A percentile compares a stretch with the other conserved stretches of the same genome.
Evolutionary conservation across 2,797 vertebrate species (phyloP).

Genomic region (Protonibea diacanthus): DNA sequence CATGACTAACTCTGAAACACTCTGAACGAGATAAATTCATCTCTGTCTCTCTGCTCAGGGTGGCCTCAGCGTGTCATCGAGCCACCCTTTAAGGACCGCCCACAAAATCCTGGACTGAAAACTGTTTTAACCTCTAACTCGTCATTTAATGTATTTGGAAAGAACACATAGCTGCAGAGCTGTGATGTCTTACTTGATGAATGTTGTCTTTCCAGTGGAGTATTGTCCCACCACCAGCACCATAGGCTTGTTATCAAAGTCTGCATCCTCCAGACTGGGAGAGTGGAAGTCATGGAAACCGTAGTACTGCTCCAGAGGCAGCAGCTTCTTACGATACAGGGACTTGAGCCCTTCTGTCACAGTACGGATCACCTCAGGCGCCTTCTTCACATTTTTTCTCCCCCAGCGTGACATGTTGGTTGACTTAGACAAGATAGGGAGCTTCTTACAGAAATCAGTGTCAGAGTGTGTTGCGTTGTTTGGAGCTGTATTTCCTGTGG

Average conservation of each 20-base stretch:
- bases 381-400: conserved; percentile 89
- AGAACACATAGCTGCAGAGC: background rate
- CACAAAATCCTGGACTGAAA: no score
- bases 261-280: conserved; percentile 90
- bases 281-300: conserved; percentile 95
- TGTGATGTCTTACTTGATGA: conserved; percentile 88
- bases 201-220: conserved; percentile 95
- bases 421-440: conserved; percentile 17
- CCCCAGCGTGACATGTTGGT: conserved; percentile 94
- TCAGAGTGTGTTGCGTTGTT: conserved; percentile 32
- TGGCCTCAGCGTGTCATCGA: no score
- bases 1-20: no score
- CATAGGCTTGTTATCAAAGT: conserved; percentile 97
- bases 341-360: conserved; percentile 94
- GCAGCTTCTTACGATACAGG: conserved; percentile 91
- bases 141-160: no score
- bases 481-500: conserved; percentile 62
- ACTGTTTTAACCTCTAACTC: no score
- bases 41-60: no score
- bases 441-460: conserved; percentile 51
- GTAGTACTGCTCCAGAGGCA: conserved; percentile 93
- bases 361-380: conserved; percentile 92
- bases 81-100: no score
- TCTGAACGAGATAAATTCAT: no score
- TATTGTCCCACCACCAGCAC: conserved; percentile 95